phyloP scores from a whole-genome alignment of 2,888 invertebrate genomes.

The Cynaeus angustus region DNA sequence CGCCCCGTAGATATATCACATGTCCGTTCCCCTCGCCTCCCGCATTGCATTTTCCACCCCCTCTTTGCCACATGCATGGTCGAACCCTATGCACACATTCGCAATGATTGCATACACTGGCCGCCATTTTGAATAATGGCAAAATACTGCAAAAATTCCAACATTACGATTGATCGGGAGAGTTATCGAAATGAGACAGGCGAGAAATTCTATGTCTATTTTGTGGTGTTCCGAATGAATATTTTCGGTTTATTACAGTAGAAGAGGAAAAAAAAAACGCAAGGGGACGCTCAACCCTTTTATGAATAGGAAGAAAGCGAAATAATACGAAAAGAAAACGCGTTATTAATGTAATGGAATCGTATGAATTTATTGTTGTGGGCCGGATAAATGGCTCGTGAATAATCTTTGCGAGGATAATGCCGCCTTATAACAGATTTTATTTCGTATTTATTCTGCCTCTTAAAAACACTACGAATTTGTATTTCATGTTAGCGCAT shows the following conservation, averaged over 20 bases:
- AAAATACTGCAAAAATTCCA: conserved; percentile 35
- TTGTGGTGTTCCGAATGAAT: not conserved
- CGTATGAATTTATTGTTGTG: conserved; percentile 48
- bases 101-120: conserved; percentile 39
- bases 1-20: conserved; percentile 65
- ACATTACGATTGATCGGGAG: conserved; percentile 26
- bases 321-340: conserved; percentile 32
- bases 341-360: conserved; percentile 47
- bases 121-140: conserved; percentile 47
- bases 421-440: conserved; percentile 32
- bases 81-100: conserved; percentile 46
- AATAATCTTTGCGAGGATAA: conserved; percentile 44
- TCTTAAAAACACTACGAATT: not conserved
- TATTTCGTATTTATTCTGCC: conserved; percentile 16
- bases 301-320: conserved; percentile 12
- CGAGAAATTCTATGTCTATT: not conserved
- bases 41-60: conserved; percentile 47
- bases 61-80: conserved; percentile 49
- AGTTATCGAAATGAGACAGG: conserved; percentile 15
- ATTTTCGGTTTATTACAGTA: not conserved
- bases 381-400: conserved; percentile 46
- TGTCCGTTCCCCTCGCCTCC: conserved; percentile 53
- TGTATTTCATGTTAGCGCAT: not conserved
- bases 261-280: not conserved
- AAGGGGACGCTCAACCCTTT: conserved; percentile 24